Evolutionary conservation across 2,888 invertebrate genomes (phyloP), one percentile per base, ranked within the genome.

Genomic region (Cephalotes varians): DNA sequence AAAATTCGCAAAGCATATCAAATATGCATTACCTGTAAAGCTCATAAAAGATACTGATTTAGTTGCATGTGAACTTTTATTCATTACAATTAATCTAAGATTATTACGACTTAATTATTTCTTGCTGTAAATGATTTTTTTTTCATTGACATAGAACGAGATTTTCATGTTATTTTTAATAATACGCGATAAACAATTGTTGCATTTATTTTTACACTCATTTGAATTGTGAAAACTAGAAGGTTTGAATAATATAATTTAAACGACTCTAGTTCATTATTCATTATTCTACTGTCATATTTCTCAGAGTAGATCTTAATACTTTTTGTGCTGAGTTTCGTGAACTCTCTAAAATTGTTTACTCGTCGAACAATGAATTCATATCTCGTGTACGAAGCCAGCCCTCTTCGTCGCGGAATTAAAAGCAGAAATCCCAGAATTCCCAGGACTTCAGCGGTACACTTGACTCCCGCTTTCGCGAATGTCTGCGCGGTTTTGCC

Each of bases 401-500:
- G 21, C 31, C 34, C 44, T 56, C 12, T 34, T 47, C 40, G 28
- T 49, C 7, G 65, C 28, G 21, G 77, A 79, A 79, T 79, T 69
- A 71, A 79, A 71, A 71, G 18, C 44, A 71, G 44, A 81, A 64
- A 74, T 56, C 44, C 21, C 47, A 25, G 60, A 54, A 65, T 81
- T 88, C 88, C 84, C 84, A 84, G 76, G 81, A 83, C 80, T 81
- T 69, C 44, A 73, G 69, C 54, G 67, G 64, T 62, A 34, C 49
- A 40, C 65, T 69, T 67, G 88, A 85, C 86, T 84, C 73, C 88
- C 82, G 76, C 84, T 86, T 88, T 88, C 76, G 82, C 83, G 87
- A 72, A 88, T 85, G 71, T 64, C 64, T 31, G 80, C 67, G 28
- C 64, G 37, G 64, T 40, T 79, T 67, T 80, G 81, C 69, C 71